Percentiles rank a stretch among this genome's conserved stretches.
phyloP scores from a whole-genome alignment of 2,888 invertebrate genomes.

The Epirrita christyi region DNA sequence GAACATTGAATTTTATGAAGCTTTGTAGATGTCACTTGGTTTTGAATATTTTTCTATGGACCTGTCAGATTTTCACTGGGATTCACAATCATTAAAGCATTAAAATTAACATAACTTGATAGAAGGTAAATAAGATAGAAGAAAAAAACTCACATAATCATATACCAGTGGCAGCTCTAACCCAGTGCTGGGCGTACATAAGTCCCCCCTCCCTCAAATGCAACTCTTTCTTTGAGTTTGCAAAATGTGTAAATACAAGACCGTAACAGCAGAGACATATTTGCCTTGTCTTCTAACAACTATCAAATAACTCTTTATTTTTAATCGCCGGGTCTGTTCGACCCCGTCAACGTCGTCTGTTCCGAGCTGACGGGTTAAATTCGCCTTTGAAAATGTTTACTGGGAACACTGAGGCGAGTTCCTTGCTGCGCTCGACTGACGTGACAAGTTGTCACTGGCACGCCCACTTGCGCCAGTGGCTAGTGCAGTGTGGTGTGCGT shows the following conservation, averaged over 20 bases:
- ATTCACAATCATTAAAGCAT: too few relatives aligned
- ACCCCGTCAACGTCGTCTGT: slow-evolving; percentile 40
- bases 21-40: too few relatives aligned
- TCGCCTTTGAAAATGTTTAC: slow-evolving; percentile 56
- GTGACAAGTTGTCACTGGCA: slow-evolving; percentile 61
- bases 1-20: neutral
- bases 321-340: slow-evolving; percentile 40
- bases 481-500: slow-evolving; percentile 21
- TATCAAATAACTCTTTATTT: slow-evolving; percentile 20
- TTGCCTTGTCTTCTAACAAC: slow-evolving; percentile 7
- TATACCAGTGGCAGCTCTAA: too few relatives aligned
- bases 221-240: too few relatives aligned
- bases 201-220: too few relatives aligned
- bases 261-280: neutral
- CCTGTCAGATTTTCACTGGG: too few relatives aligned
- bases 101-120: too few relatives aligned
- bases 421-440: slow-evolving; percentile 52
- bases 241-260: too few relatives aligned
- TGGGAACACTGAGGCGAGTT: slow-evolving; percentile 38
- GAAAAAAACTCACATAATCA: too few relatives aligned
- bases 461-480: slow-evolving; percentile 36
- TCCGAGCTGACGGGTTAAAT: slow-evolving; percentile 43
- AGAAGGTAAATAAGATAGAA: too few relatives aligned
- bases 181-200: too few relatives aligned
- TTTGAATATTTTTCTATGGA: too few relatives aligned